phyloP scores from a whole-genome alignment of 2,113 vertebrate species.

The Galeopterus variegatus region DNA sequence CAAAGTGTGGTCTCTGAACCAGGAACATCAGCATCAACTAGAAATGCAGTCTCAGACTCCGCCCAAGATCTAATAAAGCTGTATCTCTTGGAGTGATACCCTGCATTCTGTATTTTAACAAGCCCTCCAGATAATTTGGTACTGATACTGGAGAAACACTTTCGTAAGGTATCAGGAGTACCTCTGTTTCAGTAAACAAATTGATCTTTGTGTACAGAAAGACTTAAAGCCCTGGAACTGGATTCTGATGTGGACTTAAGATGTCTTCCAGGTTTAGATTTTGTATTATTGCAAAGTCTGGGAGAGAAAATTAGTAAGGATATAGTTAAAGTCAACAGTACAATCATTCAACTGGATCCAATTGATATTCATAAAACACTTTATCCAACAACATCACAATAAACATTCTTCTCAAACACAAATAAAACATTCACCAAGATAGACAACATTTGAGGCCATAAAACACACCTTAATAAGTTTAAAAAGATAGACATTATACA shows the following conservation, averaged over 20 bases:
- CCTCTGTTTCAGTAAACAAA: conserved; percentile 41
- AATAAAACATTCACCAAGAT: not conserved
- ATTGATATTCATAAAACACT: not conserved
- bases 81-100: not conserved
- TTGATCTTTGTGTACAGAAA: not conserved
- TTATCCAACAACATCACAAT: not conserved
- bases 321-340: not conserved
- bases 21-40: not conserved
- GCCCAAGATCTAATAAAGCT: not conserved
- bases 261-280: not conserved
- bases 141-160: not conserved
- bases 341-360: not conserved
- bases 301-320: not conserved
- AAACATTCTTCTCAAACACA: not conserved
- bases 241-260: not conserved
- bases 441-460: not conserved
- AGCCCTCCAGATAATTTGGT: not conserved
- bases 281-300: not conserved
- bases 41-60: not conserved
- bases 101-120: not conserved
- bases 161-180: not conserved
- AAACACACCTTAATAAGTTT: not conserved
- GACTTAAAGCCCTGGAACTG: not conserved
- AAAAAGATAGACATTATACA: not conserved
- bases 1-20: not conserved